A percentile compares a stretch with the other conserved stretches of the same genome.
These are phyloP conservation scores for Acipenser oxyrinchus DNA, from an alignment of 2,797 vertebrate genomes.

Conservation along the genomic window DNA sequence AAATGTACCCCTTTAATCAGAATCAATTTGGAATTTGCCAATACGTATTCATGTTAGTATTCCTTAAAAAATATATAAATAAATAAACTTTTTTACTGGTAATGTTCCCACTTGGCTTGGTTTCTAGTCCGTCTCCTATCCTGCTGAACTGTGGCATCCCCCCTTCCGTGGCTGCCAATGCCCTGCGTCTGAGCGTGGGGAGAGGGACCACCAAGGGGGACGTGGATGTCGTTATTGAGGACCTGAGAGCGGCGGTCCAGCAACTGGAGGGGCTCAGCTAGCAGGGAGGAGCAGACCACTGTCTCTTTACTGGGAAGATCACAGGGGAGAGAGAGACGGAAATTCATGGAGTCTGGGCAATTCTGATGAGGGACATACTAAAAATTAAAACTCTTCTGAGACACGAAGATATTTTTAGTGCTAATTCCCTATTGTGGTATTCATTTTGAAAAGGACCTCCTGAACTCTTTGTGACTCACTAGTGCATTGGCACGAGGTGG, in stretches of 20 bases:
- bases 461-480: no score
- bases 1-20: no score
- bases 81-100: background rate
- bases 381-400: no score
- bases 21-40: background rate
- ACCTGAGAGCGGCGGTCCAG: slow-evolving; percentile 67
- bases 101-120: background rate
- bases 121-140: slow-evolving; percentile 75
- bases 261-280: slow-evolving; percentile 54
- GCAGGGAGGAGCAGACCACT: slow-evolving; percentile 8
- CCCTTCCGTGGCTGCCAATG: slow-evolving; percentile 65
- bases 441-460: no score
- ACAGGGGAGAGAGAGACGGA: no score
- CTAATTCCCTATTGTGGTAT: no score
- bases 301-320: background rate
- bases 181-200: slow-evolving; percentile 82
- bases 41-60: background rate
- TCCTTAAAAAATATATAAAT: background rate
- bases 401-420: no score
- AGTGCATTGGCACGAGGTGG: no score
- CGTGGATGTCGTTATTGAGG: slow-evolving; percentile 74
- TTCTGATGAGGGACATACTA: no score
- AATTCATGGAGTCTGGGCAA: no score
- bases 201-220: slow-evolving; percentile 66
- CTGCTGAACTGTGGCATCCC: slow-evolving; percentile 78